Conservation (phyloP, 2,113 vertebrate species). For the Melanerpes aurifrons region DNA sequence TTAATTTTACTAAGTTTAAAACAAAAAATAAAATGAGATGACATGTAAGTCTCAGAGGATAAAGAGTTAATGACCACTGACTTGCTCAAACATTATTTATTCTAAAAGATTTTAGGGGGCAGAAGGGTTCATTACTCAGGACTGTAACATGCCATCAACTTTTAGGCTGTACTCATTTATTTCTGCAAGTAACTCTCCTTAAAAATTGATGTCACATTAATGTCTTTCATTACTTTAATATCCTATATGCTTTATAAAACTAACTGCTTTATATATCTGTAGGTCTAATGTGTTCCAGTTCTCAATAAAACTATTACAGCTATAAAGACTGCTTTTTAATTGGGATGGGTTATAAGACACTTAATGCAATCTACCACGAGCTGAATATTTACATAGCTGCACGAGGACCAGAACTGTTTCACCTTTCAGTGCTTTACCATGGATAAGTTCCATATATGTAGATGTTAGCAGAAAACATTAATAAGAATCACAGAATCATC, state of each 20-base stretch:
- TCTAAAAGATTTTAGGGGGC: slow-evolving; percentile 29
- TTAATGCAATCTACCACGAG: not conserved
- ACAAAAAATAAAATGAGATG: not conserved
- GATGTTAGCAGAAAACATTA: not conserved
- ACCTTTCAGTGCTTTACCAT: not conserved
- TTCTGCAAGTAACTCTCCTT: slow-evolving; percentile 58
- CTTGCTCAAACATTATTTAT: slow-evolving; percentile 45
- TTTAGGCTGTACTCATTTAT: slow-evolving; percentile 55
- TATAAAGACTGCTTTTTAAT: slow-evolving; percentile 58
- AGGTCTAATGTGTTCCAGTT: slow-evolving; percentile 41
- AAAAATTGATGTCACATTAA: slow-evolving; percentile 61
- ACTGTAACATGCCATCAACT: slow-evolving; percentile 47
- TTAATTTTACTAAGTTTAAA: not conserved
- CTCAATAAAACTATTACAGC: slow-evolving; percentile 61
- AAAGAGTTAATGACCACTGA: slow-evolving; percentile 43
- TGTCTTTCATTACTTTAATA: slow-evolving; percentile 58
- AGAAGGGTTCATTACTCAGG: slow-evolving; percentile 47
- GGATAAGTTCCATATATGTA: fast-evolving
- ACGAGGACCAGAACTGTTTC: not conserved
- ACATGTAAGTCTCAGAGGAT: slow-evolving; percentile 3
- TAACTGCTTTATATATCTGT: slow-evolving; percentile 57
- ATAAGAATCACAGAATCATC: not conserved
- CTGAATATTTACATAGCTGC: slow-evolving; percentile 28
- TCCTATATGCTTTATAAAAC: slow-evolving; percentile 62
- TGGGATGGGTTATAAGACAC: slow-evolving; percentile 15